A percentile compares a stretch with the other conserved stretches of the same genome.
Conservation (phyloP, 2,797 vertebrate species). For the Setipinna tenuifilis region DNA sequence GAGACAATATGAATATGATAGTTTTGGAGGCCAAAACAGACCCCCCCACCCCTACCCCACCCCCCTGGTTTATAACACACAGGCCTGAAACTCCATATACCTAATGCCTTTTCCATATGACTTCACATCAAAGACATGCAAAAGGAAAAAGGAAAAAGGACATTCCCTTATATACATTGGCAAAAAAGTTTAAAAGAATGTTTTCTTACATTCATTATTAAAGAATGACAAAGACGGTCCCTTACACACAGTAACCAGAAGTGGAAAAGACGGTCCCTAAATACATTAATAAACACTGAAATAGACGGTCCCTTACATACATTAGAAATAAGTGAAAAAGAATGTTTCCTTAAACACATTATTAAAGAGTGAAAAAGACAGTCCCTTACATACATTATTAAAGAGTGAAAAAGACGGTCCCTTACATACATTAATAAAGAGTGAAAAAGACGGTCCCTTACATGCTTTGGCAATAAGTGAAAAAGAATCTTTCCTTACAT, state of each 20-base stretch:
- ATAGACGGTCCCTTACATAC: conserved; percentile 89
- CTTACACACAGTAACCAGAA: no score
- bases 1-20: conserved; percentile 16
- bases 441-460: conserved; percentile 64
- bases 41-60: neutral
- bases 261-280: no score
- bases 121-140: conserved; percentile 12
- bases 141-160: conserved; percentile 25
- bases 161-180: conserved; percentile 92
- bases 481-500: no score
- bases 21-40: neutral
- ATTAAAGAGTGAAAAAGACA: no score
- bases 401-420: no score
- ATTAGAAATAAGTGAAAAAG: conserved; percentile 70
- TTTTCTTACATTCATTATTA: no score
- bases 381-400: no score
- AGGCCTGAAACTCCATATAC: neutral
- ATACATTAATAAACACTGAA: conserved; percentile 80
- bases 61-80: neutral
- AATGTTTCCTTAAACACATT: no score
- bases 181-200: no score
- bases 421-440: conserved; percentile 79
- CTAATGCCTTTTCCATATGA: conserved; percentile 27
- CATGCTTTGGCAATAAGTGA: no score
- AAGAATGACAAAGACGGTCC: no score